Evolutionary conservation across 2,797 vertebrate genomes (phyloP).

Genomic region (Epinephelus coioides): DNA sequence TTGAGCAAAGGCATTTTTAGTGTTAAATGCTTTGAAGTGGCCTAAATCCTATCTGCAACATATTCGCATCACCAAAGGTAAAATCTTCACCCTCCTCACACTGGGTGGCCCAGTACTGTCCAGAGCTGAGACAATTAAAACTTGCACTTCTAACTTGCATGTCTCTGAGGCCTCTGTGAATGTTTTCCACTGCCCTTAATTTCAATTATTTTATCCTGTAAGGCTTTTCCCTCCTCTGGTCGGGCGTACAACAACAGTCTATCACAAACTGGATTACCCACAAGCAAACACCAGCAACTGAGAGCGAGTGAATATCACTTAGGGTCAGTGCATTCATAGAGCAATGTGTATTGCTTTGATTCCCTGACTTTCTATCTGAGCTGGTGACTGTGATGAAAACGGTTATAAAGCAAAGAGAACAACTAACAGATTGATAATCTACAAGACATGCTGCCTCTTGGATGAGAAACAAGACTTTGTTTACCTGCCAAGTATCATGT

Average conservation of each 20-base stretch:
- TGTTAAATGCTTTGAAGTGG: constrained; percentile 45
- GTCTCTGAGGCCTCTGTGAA: constrained; percentile 28
- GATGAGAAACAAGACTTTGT: not conserved
- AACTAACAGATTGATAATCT: not conserved
- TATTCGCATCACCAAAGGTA: not conserved
- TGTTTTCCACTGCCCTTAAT: constrained; percentile 21
- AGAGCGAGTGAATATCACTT: constrained; percentile 45
- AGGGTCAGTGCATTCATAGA: constrained; percentile 36
- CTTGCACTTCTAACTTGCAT: not conserved
- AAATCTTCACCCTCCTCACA: constrained; percentile 12
- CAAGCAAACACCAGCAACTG: constrained; percentile 22
- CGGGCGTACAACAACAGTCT: constrained; percentile 18
- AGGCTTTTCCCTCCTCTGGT: constrained; percentile 6
- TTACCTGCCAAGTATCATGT: constrained; percentile 1
- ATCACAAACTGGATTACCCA: constrained; percentile 41
- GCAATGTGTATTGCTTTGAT: constrained; percentile 50
- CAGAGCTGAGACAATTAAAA: constrained; percentile 20
- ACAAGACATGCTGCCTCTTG: not conserved
- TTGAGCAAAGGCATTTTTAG: constrained; percentile 54
- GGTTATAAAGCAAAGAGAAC: constrained; percentile 17
- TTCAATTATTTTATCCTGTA: constrained; percentile 19
- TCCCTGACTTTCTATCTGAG: constrained; percentile 49
- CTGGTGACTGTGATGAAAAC: constrained; percentile 50
- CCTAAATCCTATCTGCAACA: constrained; percentile 5
- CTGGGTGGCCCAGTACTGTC: not conserved